These are phyloP conservation scores for Equus przewalskii DNA, from an alignment of 2,113 vertebrate species.

Conservation along the genomic window DNA sequence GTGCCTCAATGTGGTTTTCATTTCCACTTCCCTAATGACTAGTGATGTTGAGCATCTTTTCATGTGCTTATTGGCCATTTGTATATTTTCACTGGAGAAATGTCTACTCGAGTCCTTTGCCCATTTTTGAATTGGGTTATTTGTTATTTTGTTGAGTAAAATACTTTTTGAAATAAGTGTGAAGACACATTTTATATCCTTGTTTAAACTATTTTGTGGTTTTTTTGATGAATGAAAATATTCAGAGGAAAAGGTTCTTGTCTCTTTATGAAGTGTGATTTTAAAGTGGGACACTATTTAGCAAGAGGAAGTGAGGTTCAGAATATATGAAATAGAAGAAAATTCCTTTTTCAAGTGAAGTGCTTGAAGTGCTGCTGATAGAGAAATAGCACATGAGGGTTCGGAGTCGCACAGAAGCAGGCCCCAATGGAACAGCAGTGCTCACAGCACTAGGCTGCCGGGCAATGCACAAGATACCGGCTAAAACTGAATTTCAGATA, in stretches of 20 bases:
- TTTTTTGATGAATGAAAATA: not conserved
- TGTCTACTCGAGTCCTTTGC: not conserved
- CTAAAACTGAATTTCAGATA: not conserved
- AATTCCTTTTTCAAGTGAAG: not conserved
- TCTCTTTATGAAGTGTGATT: not conserved
- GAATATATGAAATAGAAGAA: not conserved
- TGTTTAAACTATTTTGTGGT: not conserved
- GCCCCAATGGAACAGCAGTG: not conserved
- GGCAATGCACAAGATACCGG: too few species aligned
- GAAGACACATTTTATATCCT: not conserved
- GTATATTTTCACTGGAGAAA: not conserved
- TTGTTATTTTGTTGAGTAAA: not conserved
- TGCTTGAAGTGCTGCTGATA: not conserved
- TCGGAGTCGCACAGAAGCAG: not conserved
- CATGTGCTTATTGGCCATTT: not conserved
- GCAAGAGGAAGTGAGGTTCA: not conserved
- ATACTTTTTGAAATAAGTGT: not conserved
- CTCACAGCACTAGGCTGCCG: not conserved
- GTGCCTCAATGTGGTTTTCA: not conserved
- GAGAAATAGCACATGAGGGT: not conserved
- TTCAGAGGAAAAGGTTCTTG: not conserved
- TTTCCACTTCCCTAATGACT: not conserved
- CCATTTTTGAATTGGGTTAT: not conserved
- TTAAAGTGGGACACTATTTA: not conserved
- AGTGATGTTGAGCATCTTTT: not conserved